phyloP scores from a whole-genome alignment of 1,140 invertebrate species.

The Drosophila eugracilis region DNA sequence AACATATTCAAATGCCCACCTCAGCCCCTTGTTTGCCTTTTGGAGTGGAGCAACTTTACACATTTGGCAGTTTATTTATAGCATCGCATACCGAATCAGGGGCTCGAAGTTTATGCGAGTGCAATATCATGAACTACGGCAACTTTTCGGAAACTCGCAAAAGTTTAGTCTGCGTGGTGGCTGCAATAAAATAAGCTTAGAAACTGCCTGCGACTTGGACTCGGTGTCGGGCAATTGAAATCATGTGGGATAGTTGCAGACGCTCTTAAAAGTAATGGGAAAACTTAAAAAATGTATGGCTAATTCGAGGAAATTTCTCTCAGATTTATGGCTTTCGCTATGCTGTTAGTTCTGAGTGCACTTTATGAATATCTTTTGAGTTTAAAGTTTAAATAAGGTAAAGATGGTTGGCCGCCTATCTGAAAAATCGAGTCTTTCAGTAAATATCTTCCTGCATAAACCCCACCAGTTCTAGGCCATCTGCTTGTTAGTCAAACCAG shows the following conservation, averaged over 20 bases:
- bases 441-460: slow-evolving; percentile 14
- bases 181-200: slow-evolving; percentile 34
- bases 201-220: background rate
- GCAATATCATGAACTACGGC: slow-evolving; percentile 20
- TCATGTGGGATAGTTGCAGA: background rate
- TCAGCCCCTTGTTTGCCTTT: slow-evolving; percentile 34
- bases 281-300: slow-evolving; percentile 1
- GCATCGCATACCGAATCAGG: slow-evolving; percentile 42
- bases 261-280: background rate
- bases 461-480: background rate
- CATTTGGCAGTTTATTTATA: slow-evolving; percentile 77
- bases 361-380: background rate
- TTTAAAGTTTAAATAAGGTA: no score
- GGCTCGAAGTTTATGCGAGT: slow-evolving; percentile 35
- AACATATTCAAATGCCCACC: slow-evolving; percentile 67
- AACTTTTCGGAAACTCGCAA: slow-evolving; percentile 28
- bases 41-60: slow-evolving; percentile 66
- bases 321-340: background rate
- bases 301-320: background rate
- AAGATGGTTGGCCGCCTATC: no score
- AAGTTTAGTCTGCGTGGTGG: slow-evolving; percentile 4
- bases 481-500: slow-evolving; percentile 11
- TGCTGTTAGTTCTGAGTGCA: background rate
- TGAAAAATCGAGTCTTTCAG: background rate
- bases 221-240: background rate